These are phyloP conservation scores for Apodemia hepburni DNA, from an alignment of 2,888 invertebrate species.

Conservation along the genomic window DNA sequence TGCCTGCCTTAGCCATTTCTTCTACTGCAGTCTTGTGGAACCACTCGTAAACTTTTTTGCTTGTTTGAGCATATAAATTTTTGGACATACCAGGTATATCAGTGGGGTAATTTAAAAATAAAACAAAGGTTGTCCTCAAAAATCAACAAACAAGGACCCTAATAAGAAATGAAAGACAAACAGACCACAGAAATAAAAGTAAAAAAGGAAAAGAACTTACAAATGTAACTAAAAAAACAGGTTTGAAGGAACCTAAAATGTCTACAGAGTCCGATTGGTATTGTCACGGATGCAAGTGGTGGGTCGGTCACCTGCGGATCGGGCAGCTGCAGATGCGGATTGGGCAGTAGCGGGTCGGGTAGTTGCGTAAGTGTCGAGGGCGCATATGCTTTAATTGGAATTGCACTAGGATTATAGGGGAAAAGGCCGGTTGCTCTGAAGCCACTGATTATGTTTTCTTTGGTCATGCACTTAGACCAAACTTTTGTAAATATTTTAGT, in stretches of 20 bases:
- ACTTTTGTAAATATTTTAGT: conserved; percentile 26
- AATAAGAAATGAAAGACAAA: conserved; percentile 2
- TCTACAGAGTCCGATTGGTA: conserved; percentile 5
- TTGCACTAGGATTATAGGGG: neutral
- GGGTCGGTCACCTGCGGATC: neutral
- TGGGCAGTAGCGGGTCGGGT: neutral
- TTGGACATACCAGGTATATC: neutral
- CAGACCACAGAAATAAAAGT: neutral
- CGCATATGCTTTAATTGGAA: neutral
- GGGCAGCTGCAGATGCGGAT: neutral
- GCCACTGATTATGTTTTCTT: neutral
- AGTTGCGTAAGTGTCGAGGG: neutral
- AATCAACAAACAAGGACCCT: conserved; percentile 3
- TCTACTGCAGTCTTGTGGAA: too few species aligned
- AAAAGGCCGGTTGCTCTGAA: neutral
- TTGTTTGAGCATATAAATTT: too few species aligned
- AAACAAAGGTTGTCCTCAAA: neutral
- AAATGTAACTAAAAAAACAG: neutral
- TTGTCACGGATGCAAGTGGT: conserved; percentile 17
- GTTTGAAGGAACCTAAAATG: neutral
- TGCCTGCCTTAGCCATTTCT: too few species aligned
- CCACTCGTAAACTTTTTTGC: too few species aligned
- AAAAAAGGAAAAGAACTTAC: conserved; percentile 2
- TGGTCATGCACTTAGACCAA: conserved; percentile 19
- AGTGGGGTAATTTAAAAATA: neutral